Evolutionary conservation across 2,113 vertebrate species (phyloP), one percentile per base, ranked within the genome.

Genomic region (Podiceps cristatus): DNA sequence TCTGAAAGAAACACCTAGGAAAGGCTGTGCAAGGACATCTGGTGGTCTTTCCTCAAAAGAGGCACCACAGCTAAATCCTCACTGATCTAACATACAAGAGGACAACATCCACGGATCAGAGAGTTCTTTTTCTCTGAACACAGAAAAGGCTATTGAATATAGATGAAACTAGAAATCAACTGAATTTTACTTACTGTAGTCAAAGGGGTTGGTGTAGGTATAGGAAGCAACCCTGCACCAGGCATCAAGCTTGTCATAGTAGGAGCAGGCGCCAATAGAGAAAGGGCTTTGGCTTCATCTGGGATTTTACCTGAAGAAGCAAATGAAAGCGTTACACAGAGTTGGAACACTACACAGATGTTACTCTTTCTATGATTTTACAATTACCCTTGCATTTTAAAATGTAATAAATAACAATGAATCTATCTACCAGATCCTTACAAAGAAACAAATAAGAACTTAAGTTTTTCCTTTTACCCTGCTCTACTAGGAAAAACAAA

Each of bases 211-310:
- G 99, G 98, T 18, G 99, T 98, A 16, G 99, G 99, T 86, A 99
- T 99, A 35, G 99, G 99, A 89, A 99, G 99, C 97, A 99, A 98
- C 49, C 99, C 99, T 97, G 99, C 99, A 89, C 99, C 99, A 63
- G 99, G 98, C 97, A 99, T 99, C 98, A 99, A 96, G 94, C 98
- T 99, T 95, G 99, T 98, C 74, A 99, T 98, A 53, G 99, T 98
- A 93, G 99, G 92, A 95, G 98, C 98, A 90, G 99, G 99, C 9
- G 99, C 99, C 98, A 99, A 97, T 2, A 99, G 98, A 58, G 99
- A 99, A 55, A 99, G 98, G 64, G 99, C 99, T 98, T 99, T 99
- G 96, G 99, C 98, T 98, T 99, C 99, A 97, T 99, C 99, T 90
- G 99, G 99, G 90, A 99, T 99, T 98, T 99, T 99, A 98, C 99